Evolutionary conservation across 2,113 vertebrate genomes (phyloP), one percentile per base, ranked within the genome.

Genomic region (Cyprinodon variegatus): DNA sequence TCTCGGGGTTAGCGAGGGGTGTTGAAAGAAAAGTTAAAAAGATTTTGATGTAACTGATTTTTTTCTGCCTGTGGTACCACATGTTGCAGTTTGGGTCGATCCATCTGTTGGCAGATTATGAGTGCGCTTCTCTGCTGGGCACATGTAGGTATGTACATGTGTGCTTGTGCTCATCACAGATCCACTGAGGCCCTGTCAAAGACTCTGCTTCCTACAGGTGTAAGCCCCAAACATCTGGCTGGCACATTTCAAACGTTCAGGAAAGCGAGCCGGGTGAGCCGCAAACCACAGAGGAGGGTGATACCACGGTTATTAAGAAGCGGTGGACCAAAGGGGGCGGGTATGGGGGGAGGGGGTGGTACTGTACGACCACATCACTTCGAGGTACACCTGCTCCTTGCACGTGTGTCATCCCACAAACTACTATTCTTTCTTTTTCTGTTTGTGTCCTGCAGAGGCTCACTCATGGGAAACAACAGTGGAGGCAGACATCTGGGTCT

Each of bases 161-260:
- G 62, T 64, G 84, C 29, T 29, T 75, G 43, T 57, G 66, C 73
- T 91, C 79, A 48, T 77, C 68, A 29, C 67, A 63, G 60, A 83
- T 73, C 86, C 71, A 41, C 77, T 61, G 85, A 82, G 82, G 79
- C 75, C 72, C 48, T 61, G 85, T 85, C 88, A 87, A 86, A 90
- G 87, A 63, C 83, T 66, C 72, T 20, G 61, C 90, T 83, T 84
- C 74, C 76, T 85, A 84, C 84, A 90, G 91, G 89, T 92, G 84
- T 81, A 79, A 88, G 82, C 73, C 76, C 75, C 0, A 22, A 92
- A 89, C 90, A 93, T 93, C 91, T 92, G 91, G 88, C 86, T 71
- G 68, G 72, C 85, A 89, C 83, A 86, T 90, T 91, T 90, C 83
- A 86, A 87, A 86, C 41, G 45, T 86, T 81, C 61, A 63, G 75